Percentiles rank a stretch among this genome's conserved stretches.
Conservation (phyloP, 2,797 vertebrate species). For the Tokudaia tokunoshimensis region DNA sequence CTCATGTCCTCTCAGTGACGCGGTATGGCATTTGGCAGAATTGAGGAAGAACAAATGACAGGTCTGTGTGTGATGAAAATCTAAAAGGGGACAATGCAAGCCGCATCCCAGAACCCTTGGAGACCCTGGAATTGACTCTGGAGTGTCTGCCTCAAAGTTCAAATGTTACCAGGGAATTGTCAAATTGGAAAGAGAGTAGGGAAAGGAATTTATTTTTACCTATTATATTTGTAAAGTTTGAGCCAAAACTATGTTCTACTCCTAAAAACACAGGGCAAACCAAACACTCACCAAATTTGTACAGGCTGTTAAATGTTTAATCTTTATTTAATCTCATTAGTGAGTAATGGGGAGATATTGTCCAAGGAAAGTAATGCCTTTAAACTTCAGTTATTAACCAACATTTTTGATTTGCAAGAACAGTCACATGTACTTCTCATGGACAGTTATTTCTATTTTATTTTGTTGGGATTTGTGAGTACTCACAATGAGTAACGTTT, state of each 20-base stretch:
- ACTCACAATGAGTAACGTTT: slow-evolving; percentile 28
- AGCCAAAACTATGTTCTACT: slow-evolving; percentile 19
- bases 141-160: background rate
- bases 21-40: background rate
- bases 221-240: slow-evolving; percentile 41
- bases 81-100: background rate
- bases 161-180: background rate
- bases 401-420: slow-evolving; percentile 45
- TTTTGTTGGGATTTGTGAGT: slow-evolving; percentile 63
- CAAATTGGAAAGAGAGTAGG: background rate
- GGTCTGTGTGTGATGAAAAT: background rate
- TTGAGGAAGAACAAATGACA: background rate
- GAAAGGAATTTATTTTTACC: background rate
- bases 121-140: background rate
- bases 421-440: slow-evolving; percentile 45
- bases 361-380: background rate
- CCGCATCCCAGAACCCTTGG: background rate
- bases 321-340: slow-evolving; percentile 48
- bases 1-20: background rate
- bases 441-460: slow-evolving; percentile 49
- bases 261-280: slow-evolving; percentile 13
- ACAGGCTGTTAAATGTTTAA: slow-evolving; percentile 33
- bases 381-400: slow-evolving; percentile 53
- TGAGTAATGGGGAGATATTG: slow-evolving; percentile 51
- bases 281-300: slow-evolving; percentile 45